Evolutionary conservation across 2,113 vertebrate genomes (phyloP).

Genomic region (Megalops atlanticus): DNA sequence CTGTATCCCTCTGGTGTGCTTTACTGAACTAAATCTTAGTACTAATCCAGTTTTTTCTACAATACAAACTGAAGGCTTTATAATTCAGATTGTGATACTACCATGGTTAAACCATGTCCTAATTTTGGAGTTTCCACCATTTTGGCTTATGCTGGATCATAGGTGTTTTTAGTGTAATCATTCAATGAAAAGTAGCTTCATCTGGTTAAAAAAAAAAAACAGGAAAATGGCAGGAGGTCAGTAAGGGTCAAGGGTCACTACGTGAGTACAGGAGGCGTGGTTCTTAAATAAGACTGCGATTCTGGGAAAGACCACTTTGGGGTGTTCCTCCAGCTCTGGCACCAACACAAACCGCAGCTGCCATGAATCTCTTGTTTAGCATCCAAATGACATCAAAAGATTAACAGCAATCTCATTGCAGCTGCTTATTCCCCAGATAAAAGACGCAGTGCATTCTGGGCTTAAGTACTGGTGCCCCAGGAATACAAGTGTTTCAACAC

Average conservation of each 20-base stretch:
- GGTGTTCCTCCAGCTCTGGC: neutral
- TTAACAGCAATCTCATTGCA: constrained; percentile 55
- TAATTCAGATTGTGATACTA: neutral
- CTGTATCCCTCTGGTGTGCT: too few species aligned
- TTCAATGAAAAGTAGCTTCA: neutral
- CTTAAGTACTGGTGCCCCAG: neutral
- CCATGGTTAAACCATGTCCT: neutral
- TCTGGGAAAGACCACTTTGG: neutral
- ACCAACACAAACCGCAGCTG: neutral
- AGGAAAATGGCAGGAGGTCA: neutral
- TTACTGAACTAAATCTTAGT: too few species aligned
- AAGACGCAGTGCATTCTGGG: neutral
- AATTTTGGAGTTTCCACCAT: neutral
- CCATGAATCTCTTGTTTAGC: constrained; percentile 21
- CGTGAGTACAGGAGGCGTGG: neutral
- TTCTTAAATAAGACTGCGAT: neutral
- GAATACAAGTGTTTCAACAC: too few species aligned
- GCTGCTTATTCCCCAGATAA: constrained; percentile 34
- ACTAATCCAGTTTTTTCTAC: too few species aligned
- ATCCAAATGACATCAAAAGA: constrained; percentile 42
- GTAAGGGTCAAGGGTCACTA: neutral
- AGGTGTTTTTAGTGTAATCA: neutral
- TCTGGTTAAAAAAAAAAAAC: too few species aligned
- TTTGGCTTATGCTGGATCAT: neutral
- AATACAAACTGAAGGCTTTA: neutral